Base-by-base conservation (phyloP, 2,113 vertebrate species). In the Taurulus bubalis region DNA sequence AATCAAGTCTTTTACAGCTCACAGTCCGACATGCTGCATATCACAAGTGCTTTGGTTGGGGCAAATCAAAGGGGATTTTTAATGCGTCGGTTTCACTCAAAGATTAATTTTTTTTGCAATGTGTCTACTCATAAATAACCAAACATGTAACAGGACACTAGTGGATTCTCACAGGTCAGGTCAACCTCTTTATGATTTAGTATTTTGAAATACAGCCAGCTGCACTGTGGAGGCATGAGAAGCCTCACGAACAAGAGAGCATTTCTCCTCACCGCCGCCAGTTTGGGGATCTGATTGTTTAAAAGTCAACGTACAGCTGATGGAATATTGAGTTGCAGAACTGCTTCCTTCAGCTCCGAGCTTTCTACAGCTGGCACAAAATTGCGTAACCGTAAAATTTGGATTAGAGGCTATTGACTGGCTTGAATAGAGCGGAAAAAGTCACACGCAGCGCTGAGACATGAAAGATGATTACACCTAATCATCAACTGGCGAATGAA, bases 401-500 rank as follows among this genome's bases (percentile, higher is more conserved):
- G 63, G 72, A 87, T 69, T 62, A 70, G 53, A 75, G 51, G 18
- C 62, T 71, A 11, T 45, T 58, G 42, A 65, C 34, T n/a, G 60
- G 47, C 24, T 72, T 42, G 26, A 63, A 84, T 36, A 9, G 42
- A 59, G 30, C 62, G 70, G 32, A 38, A 79, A 82, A 58, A 47
- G 28, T 55, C 64, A 42, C 68, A 60, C 49, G 30, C 58, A 60
- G 42, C 68, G 40, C 36, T 32, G n/a, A 62, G 60, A 22, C 30
- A 78, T 85, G 67, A 78, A 75, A 62, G 16, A 56, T 72, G 20
- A 83, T 77, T 55, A 36, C 51, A 34, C 64, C 83, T 72, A 36
- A 78, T 85, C 66, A 75, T 55, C 38, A 68, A 58, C 38, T 16
- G 32, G 38, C 49, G 64, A 71, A 75, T 80, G 51, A 80, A 89